Evolutionary conservation across 2,113 vertebrate species (phyloP), one percentile per base, ranked within the genome.

Genomic region (Sclerurus mexicanus): DNA sequence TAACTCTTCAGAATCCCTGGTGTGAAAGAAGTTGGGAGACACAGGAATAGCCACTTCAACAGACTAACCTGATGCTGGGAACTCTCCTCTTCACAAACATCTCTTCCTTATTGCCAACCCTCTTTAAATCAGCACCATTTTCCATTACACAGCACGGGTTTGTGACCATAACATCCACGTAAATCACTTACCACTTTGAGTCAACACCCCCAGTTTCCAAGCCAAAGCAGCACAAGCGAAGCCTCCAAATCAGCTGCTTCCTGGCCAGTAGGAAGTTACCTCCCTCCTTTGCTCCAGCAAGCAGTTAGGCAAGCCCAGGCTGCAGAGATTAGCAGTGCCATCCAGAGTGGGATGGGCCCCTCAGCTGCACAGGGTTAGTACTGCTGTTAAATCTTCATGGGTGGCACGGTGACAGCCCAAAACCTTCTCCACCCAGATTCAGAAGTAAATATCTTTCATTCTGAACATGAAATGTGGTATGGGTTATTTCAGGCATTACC

Each of bases 241-340:
- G 6, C 3, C 39, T 56, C 17, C 27, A 39, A 64, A 44, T 15
- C 35, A n/a, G 7, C 33, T 18, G 2, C 44, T 59, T 47, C n/a
- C 21, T 22, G 5, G 1, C 17, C 9, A 46, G 3, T 5, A 39
- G 22, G 10, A 3, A n/a, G 4, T 1, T 10, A 1, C 13, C 11
- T 39, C 7, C 4, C 27, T 24, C 10, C 11, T 64, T n/a, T 27
- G 3, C 62, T 37, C 31, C 40, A 66, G 3, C 30, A 69, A 19
- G 8, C 30, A 23, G 5, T 3, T 7, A 40, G 7, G 2, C 1
- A 7, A 68, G 6, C 6, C 30, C 40, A 55, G 21, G 5, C 66
- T 46, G 22, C 22, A 71, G 40, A 42, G 16, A 13, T 58, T 63
- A 0, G 33, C 35, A 66, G 60, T 44, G 39, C 11, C 37, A 39